A percentile compares a stretch with the other conserved stretches of the same genome.
Evolutionary conservation across 2,888 invertebrate species (phyloP).

Genomic region (Epinotia nisella): DNA sequence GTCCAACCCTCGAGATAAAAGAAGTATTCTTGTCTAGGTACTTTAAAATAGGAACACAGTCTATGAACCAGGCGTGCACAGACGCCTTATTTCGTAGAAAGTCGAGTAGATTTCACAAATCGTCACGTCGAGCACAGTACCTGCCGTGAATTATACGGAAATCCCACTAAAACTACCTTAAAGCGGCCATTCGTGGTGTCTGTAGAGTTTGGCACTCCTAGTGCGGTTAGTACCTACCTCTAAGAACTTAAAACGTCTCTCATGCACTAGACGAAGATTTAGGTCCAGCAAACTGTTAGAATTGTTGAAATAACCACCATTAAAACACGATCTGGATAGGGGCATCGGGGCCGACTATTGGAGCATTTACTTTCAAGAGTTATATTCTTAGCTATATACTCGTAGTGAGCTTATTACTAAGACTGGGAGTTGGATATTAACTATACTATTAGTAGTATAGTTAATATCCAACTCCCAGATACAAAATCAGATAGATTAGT

Average conservation of each 20-base stretch:
- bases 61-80: not conserved
- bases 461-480: too few relatives aligned
- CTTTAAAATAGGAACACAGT: constrained; percentile 1
- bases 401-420: not conserved
- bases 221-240: constrained; percentile 35
- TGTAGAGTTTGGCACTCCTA: constrained; percentile 37
- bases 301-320: constrained; percentile 29
- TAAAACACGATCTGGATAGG: constrained; percentile 15
- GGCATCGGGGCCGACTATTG: constrained; percentile 2
- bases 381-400: not conserved
- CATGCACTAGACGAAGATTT: constrained; percentile 23
- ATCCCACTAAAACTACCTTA: constrained; percentile 40
- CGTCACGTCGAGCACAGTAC: constrained; percentile 34
- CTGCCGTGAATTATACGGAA: constrained; percentile 38
- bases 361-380: constrained; percentile 4
- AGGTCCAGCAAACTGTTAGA: constrained; percentile 14
- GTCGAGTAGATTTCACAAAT: constrained; percentile 28
- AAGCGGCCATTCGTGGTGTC: constrained; percentile 40
- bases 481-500: not conserved
- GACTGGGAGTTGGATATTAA: constrained; percentile 8
- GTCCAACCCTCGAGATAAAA: not conserved
- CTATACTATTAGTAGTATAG: too few relatives aligned
- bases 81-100: constrained; percentile 28
- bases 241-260: constrained; percentile 31
- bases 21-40: not conserved